Evolutionary conservation across 2,797 vertebrate genomes (phyloP), one percentile per base, ranked within the genome.

Genomic region (Syngnathus acus): DNA sequence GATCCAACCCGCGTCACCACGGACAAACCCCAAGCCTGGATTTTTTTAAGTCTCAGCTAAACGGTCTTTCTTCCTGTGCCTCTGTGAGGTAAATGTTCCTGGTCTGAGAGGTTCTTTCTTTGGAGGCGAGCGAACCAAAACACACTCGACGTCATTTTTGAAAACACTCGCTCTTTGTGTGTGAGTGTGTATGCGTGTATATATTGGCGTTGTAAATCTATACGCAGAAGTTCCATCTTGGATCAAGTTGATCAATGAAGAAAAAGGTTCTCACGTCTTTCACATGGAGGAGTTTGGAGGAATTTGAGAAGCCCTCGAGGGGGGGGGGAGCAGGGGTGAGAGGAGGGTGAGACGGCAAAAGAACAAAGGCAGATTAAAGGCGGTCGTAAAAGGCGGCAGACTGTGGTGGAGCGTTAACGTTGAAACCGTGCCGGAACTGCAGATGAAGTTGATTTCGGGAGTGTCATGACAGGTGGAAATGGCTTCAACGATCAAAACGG

Each of bases 391-490:
- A 79, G 78, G 69, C 59, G 69, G 59, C 76, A 72, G 59, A 61
- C 59, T 42, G 60, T 21, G 19, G 60, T 21, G 19, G 6, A 77
- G 59, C 69, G 73, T 50, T 53, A 16, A 13, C 19, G 45, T 70
- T 68, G 38, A 72, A 32, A 40, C 39, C 16, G 59, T 61, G 72
- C 73, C 68, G 67, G 73, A 70, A 71, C 72, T 64, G 66, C 69
- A 77, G 74, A 85, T 85, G 62, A 64, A 64, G 23, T 32, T 50
- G 17, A 16, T 68, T 85, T 78, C 74, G 80, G 65, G 78, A 70
- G 80, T 80, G 76, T 84, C 84, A 85, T 84, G 86, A 76, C 73
- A 85, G 72, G 80, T 80, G 83, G 32, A 86, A 87, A 86, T 85
- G 77, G 37, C 62, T 45, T 19, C 19, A 19, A 53, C 50, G 50